Evolutionary conservation across 2,888 invertebrate species (phyloP).

Genomic region (Heteropelma amictum): DNA sequence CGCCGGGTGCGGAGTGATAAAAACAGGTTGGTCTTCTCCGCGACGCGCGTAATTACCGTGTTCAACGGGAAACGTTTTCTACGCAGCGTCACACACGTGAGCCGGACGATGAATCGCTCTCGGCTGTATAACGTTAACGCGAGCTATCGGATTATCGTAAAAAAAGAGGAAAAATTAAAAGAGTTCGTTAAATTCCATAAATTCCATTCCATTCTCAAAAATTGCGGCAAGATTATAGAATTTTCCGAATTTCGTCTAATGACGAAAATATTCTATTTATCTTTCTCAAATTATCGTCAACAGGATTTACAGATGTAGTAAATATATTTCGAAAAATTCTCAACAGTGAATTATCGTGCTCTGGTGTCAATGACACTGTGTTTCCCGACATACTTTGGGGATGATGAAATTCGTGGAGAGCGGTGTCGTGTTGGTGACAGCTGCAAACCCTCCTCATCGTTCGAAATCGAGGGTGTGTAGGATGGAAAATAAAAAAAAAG

Average conservation of each 20-base stretch:
- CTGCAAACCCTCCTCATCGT: constrained; percentile 53
- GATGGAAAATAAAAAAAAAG: neutral
- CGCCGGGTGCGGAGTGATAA: constrained; percentile 57
- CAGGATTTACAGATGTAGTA: no score
- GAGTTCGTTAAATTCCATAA: constrained; percentile 25
- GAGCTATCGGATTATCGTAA: neutral
- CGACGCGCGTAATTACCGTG: constrained; percentile 61
- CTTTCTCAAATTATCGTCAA: no score
- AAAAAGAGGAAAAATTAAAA: constrained; percentile 10
- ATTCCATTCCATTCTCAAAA: neutral
- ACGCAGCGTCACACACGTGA: constrained; percentile 41
- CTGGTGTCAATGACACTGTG: neutral
- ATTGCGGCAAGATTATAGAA: no score
- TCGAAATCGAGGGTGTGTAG: constrained; percentile 12
- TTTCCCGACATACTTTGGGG: constrained; percentile 12
- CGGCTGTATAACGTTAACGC: neutral
- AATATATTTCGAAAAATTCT: neutral
- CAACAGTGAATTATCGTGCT: neutral
- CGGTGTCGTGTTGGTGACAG: constrained; percentile 51
- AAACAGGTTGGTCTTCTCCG: constrained; percentile 64
- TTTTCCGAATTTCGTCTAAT: no score
- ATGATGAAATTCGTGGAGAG: constrained; percentile 39
- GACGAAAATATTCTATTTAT: no score
- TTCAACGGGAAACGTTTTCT: constrained; percentile 54
- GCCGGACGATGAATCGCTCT: constrained; percentile 27